phyloP scores from a whole-genome alignment of 2,888 invertebrate species.

The Bruchidius siliquastri region DNA sequence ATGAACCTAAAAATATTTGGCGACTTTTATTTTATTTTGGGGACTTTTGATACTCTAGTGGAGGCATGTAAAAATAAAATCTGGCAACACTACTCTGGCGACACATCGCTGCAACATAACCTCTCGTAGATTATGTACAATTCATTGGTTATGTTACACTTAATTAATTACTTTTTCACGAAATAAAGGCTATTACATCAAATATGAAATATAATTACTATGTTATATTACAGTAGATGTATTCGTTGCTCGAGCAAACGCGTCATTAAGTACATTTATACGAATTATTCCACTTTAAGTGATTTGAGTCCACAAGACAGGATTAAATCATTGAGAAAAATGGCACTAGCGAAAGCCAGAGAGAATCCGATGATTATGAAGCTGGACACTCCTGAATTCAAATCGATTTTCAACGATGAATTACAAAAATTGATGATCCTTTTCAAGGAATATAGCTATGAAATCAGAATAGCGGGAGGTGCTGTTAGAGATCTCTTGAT shows the following conservation, averaged over 20 bases:
- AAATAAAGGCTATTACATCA: too few relatives aligned
- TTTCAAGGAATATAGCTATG: constrained; percentile 77
- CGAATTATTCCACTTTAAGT: constrained; percentile 4
- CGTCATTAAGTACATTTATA: neutral
- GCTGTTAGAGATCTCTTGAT: constrained; percentile 88
- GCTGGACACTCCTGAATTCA: constrained; percentile 69
- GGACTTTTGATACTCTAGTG: too few relatives aligned
- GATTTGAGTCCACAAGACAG: constrained; percentile 18
- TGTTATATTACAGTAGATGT: neutral
- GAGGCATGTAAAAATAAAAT: too few relatives aligned
- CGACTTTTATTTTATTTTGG: too few relatives aligned
- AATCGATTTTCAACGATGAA: constrained; percentile 77
- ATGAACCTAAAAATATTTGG: too few relatives aligned
- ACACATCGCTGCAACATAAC: too few relatives aligned
- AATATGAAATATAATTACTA: neutral
- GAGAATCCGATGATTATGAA: constrained; percentile 61
- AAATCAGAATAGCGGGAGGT: constrained; percentile 93
- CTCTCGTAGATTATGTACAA: too few relatives aligned
- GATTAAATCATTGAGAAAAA: constrained; percentile 26
- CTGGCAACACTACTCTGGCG: too few relatives aligned
- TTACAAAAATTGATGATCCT: constrained; percentile 63
- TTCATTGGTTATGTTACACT: too few relatives aligned
- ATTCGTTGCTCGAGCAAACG: neutral
- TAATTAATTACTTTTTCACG: too few relatives aligned
- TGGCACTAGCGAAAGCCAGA: constrained; percentile 45